These are phyloP conservation scores for Steatornis caripensis DNA, from an alignment of 2,113 vertebrate species.

Conservation along the genomic window DNA sequence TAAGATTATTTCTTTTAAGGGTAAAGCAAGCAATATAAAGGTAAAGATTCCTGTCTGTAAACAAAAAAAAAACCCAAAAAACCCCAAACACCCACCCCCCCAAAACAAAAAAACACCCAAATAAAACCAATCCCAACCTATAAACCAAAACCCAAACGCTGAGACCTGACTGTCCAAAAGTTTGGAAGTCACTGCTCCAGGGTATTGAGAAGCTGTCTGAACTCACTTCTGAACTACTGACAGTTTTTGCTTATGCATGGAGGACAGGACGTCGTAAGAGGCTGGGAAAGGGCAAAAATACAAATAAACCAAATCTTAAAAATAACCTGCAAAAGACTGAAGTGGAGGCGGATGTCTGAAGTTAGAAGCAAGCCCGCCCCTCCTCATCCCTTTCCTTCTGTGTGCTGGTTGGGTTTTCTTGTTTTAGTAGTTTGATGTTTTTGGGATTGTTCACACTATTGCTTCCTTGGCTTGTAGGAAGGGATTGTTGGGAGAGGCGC, in stretches of 20 bases:
- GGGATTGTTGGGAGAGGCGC: not conserved
- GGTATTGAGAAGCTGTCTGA: not conserved
- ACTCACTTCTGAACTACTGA: not conserved
- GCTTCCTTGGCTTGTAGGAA: not conserved
- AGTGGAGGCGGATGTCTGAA: not conserved
- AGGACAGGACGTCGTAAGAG: not conserved
- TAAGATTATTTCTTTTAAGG: not conserved
- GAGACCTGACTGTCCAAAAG: not conserved
- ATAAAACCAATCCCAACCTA: no score
- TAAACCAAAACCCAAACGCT: no score
- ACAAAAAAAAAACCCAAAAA: not conserved
- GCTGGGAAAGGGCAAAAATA: not conserved
- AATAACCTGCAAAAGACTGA: not conserved
- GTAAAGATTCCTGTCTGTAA: not conserved
- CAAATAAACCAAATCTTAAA: not conserved
- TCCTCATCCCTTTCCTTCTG: not conserved
- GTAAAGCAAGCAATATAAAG: not conserved
- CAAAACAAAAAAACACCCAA: not conserved
- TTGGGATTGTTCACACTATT: not conserved
- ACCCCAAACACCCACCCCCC: no score
- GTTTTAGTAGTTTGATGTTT: not conserved
- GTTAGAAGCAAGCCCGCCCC: not conserved
- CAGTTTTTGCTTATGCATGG: not conserved
- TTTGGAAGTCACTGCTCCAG: not conserved
- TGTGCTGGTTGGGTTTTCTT: not conserved